These are phyloP conservation scores for Raja brachyura DNA, from an alignment of 2,113 vertebrate species.

Conservation along the genomic window DNA sequence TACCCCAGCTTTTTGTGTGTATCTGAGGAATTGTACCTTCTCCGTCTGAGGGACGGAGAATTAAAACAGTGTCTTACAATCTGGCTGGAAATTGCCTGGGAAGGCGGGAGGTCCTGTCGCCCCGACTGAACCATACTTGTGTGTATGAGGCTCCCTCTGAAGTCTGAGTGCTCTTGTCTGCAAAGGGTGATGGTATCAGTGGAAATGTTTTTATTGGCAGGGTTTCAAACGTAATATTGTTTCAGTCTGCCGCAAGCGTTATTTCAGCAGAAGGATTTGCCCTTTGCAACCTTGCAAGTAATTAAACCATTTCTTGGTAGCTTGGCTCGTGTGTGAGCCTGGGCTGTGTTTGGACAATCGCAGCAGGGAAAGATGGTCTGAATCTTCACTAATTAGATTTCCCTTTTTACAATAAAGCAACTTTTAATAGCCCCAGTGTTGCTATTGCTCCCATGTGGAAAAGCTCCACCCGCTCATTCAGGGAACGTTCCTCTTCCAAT, in stretches of 20 bases:
- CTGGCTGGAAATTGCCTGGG: no score
- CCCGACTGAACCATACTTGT: not conserved
- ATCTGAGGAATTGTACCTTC: not conserved
- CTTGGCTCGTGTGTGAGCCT: not conserved
- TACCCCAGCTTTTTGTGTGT: no score
- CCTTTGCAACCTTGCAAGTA: conserved; percentile 22
- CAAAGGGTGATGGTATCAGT: conserved; percentile 25
- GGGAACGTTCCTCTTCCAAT: not conserved
- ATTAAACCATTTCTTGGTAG: conserved; percentile 31
- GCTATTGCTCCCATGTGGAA: no score
- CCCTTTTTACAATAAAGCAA: no score
- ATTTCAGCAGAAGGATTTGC: not conserved
- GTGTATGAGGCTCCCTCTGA: not conserved
- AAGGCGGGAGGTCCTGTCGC: not conserved
- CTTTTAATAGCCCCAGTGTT: not conserved
- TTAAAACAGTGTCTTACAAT: not conserved
- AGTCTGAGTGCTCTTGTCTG: conserved; percentile 5
- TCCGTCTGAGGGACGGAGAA: no score
- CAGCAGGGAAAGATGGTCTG: not conserved
- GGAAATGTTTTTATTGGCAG: conserved; percentile 27
- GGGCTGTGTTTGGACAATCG: not conserved
- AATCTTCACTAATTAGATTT: conserved; percentile 17
- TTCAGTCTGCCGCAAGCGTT: conserved; percentile 11
- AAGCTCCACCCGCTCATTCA: not conserved
- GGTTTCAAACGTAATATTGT: conserved; percentile 11